A percentile compares a stretch with the other conserved stretches of the same genome.
These are phyloP conservation scores for Melanargia galathea DNA, from an alignment of 2,888 invertebrate genomes.

Conservation along the genomic window DNA sequence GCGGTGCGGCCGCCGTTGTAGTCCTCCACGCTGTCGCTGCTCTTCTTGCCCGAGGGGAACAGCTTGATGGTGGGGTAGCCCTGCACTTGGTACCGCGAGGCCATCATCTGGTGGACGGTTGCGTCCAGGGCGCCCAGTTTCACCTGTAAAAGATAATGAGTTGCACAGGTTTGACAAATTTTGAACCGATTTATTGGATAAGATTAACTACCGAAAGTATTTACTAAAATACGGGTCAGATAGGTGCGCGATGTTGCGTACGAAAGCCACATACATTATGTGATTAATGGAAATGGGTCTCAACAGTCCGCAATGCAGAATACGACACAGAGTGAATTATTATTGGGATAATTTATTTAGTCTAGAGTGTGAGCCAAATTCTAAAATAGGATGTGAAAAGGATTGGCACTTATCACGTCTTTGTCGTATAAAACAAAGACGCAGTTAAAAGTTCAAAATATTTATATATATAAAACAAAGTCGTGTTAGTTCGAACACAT, in stretches of 20 bases:
- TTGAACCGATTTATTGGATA: too few relatives aligned
- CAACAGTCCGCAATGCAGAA: too few relatives aligned
- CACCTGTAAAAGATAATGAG: slow-evolving; percentile 61
- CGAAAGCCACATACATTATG: too few relatives aligned
- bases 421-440: slow-evolving; percentile 9
- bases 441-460: background rate
- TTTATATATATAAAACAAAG: too few relatives aligned
- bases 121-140: slow-evolving; percentile 98
- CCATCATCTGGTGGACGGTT: slow-evolving; percentile 92
- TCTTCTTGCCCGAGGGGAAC: slow-evolving; percentile 90
- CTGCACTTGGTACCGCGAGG: slow-evolving; percentile 91
- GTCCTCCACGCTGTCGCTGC: slow-evolving; percentile 86
- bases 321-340: too few relatives aligned
- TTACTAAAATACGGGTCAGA: too few relatives aligned
- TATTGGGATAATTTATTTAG: too few relatives aligned
- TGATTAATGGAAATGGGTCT: too few relatives aligned
- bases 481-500: too few relatives aligned
- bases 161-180: too few relatives aligned
- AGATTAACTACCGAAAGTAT: too few relatives aligned
- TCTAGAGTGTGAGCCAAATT: background rate
- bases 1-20: slow-evolving; percentile 97
- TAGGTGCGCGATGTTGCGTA: too few relatives aligned
- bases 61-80: slow-evolving; percentile 99
- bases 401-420: background rate
- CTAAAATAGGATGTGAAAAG: background rate